Evolutionary conservation across 1,140 invertebrate species (phyloP), one percentile per base, ranked within the genome.

Genomic region (Paralvinella palmiformis): DNA sequence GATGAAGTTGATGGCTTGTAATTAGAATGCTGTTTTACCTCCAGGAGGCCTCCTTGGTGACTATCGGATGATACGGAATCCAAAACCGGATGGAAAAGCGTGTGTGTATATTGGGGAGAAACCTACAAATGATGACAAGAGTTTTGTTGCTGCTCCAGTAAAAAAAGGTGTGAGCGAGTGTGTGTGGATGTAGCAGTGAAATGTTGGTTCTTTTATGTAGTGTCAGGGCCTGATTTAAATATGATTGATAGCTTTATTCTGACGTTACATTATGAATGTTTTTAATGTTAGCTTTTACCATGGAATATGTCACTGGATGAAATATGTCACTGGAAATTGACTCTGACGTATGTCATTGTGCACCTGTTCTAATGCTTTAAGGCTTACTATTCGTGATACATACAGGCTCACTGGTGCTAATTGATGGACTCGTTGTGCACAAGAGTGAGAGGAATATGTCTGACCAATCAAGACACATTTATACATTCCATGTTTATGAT

Each of bases 341-440:
- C 20, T 27, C 7, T 55, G 10, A 27, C 10, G 20, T 10, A 24
- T 36, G 10, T 10, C 7, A 36, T 55, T 10, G 7, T 20, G 7
- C 10, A 27, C 10, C 52, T 36, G 20, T 10, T 10, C 52, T 10
- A 17, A 55, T 10, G 20, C 10, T 20, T 10, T 55, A 17, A 55
- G 10, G 7, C 52, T 55, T 10, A 10, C 17, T 10, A 20, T 10
- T 10, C 17, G 17, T 36, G 10, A 10, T 10, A 68, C 27, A 20
- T 69, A 15, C 36, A 93, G 91, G 95, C 41, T 86, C 89, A 1
- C 88, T 90, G 65, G 87, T 98, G 50, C 73, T 98, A 5, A 89
- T 99, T 55, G 89, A 98, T 72, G 94, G 94, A 0, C 86, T 91
- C 75, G 92, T 98, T 1, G 88, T 97, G 0, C 96, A 98, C 75